phyloP scores from a whole-genome alignment of 1,140 invertebrate genomes.

The Brachionus rotundiformis region DNA sequence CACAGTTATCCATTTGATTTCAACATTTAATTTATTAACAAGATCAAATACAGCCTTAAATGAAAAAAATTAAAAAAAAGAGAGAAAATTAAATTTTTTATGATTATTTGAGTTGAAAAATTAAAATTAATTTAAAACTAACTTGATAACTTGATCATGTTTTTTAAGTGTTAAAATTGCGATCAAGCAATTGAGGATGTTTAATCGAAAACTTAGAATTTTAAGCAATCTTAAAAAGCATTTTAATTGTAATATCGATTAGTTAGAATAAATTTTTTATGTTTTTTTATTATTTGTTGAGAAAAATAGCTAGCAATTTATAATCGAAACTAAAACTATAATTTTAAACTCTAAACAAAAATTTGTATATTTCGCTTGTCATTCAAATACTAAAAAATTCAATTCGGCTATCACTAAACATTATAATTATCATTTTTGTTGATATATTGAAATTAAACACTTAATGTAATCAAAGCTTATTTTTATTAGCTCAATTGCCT shows the following conservation, averaged over 20 bases:
- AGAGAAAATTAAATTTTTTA: not conserved
- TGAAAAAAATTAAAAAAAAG: not conserved
- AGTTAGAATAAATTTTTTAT: not conserved
- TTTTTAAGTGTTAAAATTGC: not conserved
- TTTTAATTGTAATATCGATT: not conserved
- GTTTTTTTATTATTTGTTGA: not conserved
- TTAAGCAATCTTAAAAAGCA: not conserved
- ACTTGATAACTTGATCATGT: constrained; percentile 8
- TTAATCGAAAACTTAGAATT: not conserved
- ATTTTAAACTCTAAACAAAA: not conserved
- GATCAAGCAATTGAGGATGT: not conserved
- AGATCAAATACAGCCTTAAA: not conserved
- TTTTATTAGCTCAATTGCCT: not conserved
- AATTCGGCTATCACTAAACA: not conserved
- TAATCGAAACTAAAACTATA: not conserved
- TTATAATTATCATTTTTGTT: constrained; percentile 24
- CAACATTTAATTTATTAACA: not conserved
- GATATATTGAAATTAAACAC: constrained; percentile 19
- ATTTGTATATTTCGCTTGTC: not conserved
- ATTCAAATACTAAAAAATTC: not conserved
- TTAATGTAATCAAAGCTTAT: not conserved
- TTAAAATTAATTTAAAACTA: not conserved
- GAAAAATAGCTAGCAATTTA: not conserved
- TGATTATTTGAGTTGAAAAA: not conserved
- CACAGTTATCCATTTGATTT: not conserved